phyloP scores from a whole-genome alignment of 2,797 vertebrate species.

The Ambastaia sidthimunki region DNA sequence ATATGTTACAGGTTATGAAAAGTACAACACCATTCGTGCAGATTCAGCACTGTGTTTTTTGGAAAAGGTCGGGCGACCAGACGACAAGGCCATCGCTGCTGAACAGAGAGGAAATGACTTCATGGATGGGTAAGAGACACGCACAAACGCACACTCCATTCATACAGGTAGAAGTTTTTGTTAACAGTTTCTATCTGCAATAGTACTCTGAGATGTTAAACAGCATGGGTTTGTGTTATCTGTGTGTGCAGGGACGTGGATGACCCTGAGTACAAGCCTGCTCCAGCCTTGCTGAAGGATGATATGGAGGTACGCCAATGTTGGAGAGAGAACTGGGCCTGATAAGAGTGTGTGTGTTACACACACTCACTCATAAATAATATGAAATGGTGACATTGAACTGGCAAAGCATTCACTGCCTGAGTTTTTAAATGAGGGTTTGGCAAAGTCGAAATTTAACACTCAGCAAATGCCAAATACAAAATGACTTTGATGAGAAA shows the following conservation, averaged over 20 bases:
- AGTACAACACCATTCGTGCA: constrained; percentile 96
- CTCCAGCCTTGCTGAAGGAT: constrained; percentile 95
- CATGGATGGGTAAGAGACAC: constrained; percentile 88
- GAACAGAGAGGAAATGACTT: constrained; percentile 97
- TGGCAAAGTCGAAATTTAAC: neutral
- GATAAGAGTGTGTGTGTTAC: constrained; percentile 14
- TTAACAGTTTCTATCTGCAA: constrained; percentile 14
- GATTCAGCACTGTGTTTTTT: constrained; percentile 94
- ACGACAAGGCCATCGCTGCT: constrained; percentile 97
- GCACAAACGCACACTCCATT: neutral
- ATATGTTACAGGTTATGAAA: constrained; percentile 89
- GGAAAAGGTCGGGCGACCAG: constrained; percentile 93
- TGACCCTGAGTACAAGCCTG: constrained; percentile 98
- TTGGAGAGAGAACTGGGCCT: neutral
- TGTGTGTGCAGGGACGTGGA: constrained; percentile 88
- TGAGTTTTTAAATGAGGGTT: neutral
- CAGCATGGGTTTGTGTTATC: constrained; percentile 38
- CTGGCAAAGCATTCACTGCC: neutral
- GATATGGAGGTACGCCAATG: constrained; percentile 88
- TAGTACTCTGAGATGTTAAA: constrained; percentile 5
- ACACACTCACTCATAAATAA: constrained; percentile 8
- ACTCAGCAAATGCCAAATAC: neutral
- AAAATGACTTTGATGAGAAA: too few relatives aligned
- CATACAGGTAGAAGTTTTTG: neutral
- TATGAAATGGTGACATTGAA: neutral